Evolutionary conservation across 2,888 invertebrate genomes (phyloP), one percentile per base, ranked within the genome.

Genomic region (Plebejus anna): DNA sequence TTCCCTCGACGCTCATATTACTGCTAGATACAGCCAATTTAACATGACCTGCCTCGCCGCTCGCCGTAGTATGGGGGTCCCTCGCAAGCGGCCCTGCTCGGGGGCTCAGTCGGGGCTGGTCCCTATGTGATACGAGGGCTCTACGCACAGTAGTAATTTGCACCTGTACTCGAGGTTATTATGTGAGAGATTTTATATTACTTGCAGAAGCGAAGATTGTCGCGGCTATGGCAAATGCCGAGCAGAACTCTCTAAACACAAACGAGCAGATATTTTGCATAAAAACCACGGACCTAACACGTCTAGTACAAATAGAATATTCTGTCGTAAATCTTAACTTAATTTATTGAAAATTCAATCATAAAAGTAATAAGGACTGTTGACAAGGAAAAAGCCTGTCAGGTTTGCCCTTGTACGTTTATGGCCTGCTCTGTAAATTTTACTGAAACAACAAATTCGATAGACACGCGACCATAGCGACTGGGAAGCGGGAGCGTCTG

Each of bases 111-210:
- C 71, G 76, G 79, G 78, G 81, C 81, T 89, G 89, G 90, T 82
- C 81, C 80, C 81, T 84, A 85, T 83, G 86, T 85, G 87, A 88
- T 88, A 88, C 85, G 86, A 87, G 87, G 88, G 88, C 85, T 55
- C 55, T 86, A 86, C 87, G 90, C 86, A 85, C 86, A 87, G 86
- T 84, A 84, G 88, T 91, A 90, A 90, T 89, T 90, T 90, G 90
- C 91, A 91, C 90, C 91, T 91, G 91, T 90, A 90, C 84, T 87
- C 88, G 81, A 85, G 82, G 87, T 88, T 90, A 90, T 90, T 90
- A 89, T 89, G 89, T 89, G 89, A 88, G 88, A 90, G 89, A 89
- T 89, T 90, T 87, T 85, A 86, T 86, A 86, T 85, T 85, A 87
- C 86, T 88, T 84, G 13, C 75, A 42, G 36, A 75, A 59, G 13